Evolutionary conservation across 1,140 invertebrate genomes (phyloP).

Genomic region (Adelges cooleyi): DNA sequence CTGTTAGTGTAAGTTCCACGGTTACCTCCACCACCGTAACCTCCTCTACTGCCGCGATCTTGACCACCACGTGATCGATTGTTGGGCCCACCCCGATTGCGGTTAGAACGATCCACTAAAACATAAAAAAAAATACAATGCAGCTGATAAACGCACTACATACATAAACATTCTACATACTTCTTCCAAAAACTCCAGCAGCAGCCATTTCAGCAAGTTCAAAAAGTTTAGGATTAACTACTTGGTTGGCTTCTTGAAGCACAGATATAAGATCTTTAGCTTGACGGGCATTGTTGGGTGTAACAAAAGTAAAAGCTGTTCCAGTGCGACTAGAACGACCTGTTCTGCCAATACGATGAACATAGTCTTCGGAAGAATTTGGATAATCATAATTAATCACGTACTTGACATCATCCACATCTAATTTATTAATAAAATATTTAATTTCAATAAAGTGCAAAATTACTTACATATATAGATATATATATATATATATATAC

Average conservation of each 20-base stretch:
- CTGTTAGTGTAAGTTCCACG: background rate
- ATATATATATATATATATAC: too few relatives aligned
- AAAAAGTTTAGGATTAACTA: slow-evolving; percentile 59
- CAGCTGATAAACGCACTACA: too few relatives aligned
- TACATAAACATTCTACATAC: too few relatives aligned
- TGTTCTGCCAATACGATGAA: slow-evolving; percentile 97
- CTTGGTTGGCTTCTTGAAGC: slow-evolving; percentile 89
- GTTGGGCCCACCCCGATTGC: slow-evolving; percentile 14
- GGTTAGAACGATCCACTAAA: slow-evolving; percentile 18
- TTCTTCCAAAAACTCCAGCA: slow-evolving; percentile 21
- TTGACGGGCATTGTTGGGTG: slow-evolving; percentile 80
- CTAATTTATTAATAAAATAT: slow-evolving; percentile 43
- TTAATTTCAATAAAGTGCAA: background rate
- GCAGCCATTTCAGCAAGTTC: slow-evolving; percentile 43
- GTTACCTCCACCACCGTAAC: background rate
- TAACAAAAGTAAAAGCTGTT: slow-evolving; percentile 98
- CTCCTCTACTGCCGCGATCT: slow-evolving; percentile 5
- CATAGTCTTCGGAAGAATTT: slow-evolving; percentile 97
- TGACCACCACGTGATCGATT: slow-evolving; percentile 2
- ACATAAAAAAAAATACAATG: background rate
- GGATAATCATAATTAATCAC: slow-evolving; percentile 99
- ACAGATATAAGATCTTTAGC: slow-evolving; percentile 85
- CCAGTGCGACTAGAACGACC: slow-evolving; percentile 88
- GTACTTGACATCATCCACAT: slow-evolving; percentile 99
- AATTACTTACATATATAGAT: too few relatives aligned